These are phyloP conservation scores for Carterocephalus palaemon DNA, from an alignment of 2,888 invertebrate genomes.

Conservation along the genomic window DNA sequence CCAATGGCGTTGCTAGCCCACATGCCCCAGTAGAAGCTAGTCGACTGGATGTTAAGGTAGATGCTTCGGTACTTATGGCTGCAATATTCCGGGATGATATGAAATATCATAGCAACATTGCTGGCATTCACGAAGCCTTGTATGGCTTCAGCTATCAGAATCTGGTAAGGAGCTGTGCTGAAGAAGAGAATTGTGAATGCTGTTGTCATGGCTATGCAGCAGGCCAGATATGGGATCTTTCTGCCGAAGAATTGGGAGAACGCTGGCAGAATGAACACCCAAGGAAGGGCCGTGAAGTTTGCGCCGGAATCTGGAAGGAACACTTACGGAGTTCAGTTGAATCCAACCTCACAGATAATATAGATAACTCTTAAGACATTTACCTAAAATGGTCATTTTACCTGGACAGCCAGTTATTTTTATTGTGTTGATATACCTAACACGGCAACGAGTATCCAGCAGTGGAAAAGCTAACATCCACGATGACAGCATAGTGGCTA, in stretches of 20 bases:
- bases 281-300: conserved; percentile 40
- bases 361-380: too few relatives aligned
- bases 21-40: conserved; percentile 20
- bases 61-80: conserved; percentile 35
- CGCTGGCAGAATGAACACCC: conserved; percentile 39
- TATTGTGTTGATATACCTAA: too few relatives aligned
- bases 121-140: conserved; percentile 37
- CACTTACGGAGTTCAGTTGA: too few relatives aligned
- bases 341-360: too few relatives aligned
- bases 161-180: conserved; percentile 34
- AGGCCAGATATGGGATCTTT: conserved; percentile 36
- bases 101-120: conserved; percentile 32
- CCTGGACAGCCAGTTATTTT: too few relatives aligned
- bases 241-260: conserved; percentile 36
- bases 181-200: conserved; percentile 35
- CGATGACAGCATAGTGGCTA: too few relatives aligned
- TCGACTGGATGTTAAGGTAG: conserved; percentile 36
- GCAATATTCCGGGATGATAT: conserved; percentile 37
- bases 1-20: conserved; percentile 37
- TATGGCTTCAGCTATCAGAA: conserved; percentile 38
- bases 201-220: conserved; percentile 32
- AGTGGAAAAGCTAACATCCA: too few relatives aligned
- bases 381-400: too few relatives aligned
- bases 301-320: conserved; percentile 41
- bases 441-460: too few relatives aligned